A percentile compares a stretch with the other conserved stretches of the same genome.
phyloP scores from a whole-genome alignment of 2,113 vertebrate genomes.

The Bothrops jararaca region DNA sequence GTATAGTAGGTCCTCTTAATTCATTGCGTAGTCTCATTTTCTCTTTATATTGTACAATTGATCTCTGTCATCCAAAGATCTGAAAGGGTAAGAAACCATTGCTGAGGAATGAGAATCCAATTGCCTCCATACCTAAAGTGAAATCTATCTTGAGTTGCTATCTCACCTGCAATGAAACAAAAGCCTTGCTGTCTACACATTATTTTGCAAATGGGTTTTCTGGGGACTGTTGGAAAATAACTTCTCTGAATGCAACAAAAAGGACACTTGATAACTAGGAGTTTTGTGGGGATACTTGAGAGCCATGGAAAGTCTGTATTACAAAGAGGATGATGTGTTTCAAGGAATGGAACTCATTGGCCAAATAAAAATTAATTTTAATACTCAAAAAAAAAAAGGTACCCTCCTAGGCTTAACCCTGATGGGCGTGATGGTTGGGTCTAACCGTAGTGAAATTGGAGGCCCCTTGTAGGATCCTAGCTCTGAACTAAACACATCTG shows the following conservation, averaged over 20 bases:
- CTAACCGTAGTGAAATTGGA: no score
- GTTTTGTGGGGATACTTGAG: slow-evolving; percentile 42
- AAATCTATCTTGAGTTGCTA: slow-evolving; percentile 8
- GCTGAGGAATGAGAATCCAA: slow-evolving; percentile 16
- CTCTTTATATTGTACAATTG: slow-evolving; percentile 5
- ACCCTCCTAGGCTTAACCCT: no score
- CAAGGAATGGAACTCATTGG: slow-evolving; percentile 84
- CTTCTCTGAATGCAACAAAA: slow-evolving; percentile 32
- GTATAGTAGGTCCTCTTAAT: background rate
- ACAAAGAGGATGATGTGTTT: background rate
- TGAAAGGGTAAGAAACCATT: slow-evolving; percentile 35
- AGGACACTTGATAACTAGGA: slow-evolving; percentile 35
- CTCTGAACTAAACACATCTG: no score
- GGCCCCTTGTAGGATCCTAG: no score
- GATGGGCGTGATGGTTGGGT: no score
- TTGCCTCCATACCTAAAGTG: background rate
- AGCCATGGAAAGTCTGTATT: slow-evolving; percentile 33
- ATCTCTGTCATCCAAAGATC: slow-evolving; percentile 32
- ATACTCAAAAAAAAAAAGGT: no score
- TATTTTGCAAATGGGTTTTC: slow-evolving; percentile 32
- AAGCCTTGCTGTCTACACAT: slow-evolving; percentile 29
- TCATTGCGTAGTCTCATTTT: slow-evolving; percentile 24
- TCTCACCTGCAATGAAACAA: slow-evolving; percentile 35
- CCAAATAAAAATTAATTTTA: slow-evolving; percentile 91
- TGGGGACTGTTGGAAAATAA: slow-evolving; percentile 37